A percentile compares a stretch with the other conserved stretches of the same genome.
Evolutionary conservation across 2,113 vertebrate species (phyloP).

Genomic region (Rousettus leschenaultii): DNA sequence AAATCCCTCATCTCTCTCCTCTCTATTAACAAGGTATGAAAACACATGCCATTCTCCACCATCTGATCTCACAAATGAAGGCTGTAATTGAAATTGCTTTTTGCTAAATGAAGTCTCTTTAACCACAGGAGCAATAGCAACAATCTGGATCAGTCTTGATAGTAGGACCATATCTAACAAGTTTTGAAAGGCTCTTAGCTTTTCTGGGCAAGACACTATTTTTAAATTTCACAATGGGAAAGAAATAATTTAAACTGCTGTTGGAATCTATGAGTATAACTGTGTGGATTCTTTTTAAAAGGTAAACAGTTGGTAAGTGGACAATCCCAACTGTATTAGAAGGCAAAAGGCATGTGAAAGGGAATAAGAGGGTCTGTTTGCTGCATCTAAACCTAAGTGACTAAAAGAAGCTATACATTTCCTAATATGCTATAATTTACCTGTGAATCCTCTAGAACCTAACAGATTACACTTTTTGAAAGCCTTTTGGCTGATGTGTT

Average conservation of each 20-base stretch:
- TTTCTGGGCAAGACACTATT: neutral
- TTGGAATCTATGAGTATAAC: neutral
- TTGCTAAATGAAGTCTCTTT: constrained; percentile 44
- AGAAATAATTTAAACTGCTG: constrained; percentile 26
- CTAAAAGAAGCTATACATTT: neutral
- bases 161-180: neutral
- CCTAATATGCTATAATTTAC: neutral
- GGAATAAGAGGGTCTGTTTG: neutral
- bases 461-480: neutral
- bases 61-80: neutral
- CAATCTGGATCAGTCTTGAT: constrained; percentile 30
- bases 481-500: neutral
- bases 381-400: neutral
- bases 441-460: neutral
- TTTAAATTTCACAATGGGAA: constrained; percentile 11
- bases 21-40: constrained; percentile 19
- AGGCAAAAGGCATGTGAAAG: neutral
- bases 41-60: neutral
- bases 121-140: constrained; percentile 8
- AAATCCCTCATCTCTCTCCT: constrained; percentile 25
- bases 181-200: constrained; percentile 40
- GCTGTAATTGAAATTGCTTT: constrained; percentile 52
- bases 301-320: neutral
- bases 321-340: neutral
- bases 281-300: neutral